phyloP scores from a whole-genome alignment of 2,888 invertebrate species.

The Sesia apiformis region DNA sequence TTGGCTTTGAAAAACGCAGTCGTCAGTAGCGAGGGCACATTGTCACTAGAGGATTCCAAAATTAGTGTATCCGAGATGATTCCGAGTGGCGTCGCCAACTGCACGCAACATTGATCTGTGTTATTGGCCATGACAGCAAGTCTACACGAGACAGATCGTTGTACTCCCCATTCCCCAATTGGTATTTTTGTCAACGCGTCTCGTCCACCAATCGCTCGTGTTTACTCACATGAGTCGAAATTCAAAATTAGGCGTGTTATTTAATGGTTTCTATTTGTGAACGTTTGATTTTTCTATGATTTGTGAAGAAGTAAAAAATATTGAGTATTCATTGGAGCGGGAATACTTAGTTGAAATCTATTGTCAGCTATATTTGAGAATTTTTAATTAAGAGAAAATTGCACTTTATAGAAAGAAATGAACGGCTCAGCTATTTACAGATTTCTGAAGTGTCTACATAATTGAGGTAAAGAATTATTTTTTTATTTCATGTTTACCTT shows the following conservation, averaged over 20 bases:
- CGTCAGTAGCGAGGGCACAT: not conserved
- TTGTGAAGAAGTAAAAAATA: too few relatives aligned
- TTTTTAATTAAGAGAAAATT: too few relatives aligned
- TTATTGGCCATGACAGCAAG: conserved; percentile 64
- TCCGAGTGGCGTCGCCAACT: conserved; percentile 56
- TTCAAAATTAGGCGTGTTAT: conserved; percentile 51
- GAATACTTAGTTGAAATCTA: too few relatives aligned
- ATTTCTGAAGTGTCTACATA: too few relatives aligned
- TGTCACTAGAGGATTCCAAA: conserved; percentile 29
- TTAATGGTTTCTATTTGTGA: conserved; percentile 17
- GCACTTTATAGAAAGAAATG: too few relatives aligned
- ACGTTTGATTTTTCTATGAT: not conserved
- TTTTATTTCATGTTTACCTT: too few relatives aligned
- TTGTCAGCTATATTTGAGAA: too few relatives aligned
- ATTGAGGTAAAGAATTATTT: too few relatives aligned
- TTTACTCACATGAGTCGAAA: conserved; percentile 62
- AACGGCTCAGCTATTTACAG: too few relatives aligned
- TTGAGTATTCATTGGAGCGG: too few relatives aligned
- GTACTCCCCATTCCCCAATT: conserved; percentile 42
- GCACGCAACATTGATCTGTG: conserved; percentile 63
- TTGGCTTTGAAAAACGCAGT: not conserved
- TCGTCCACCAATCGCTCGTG: conserved; percentile 35
- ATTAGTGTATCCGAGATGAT: conserved; percentile 28
- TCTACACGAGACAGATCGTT: conserved; percentile 32
- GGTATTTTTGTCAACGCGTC: conserved; percentile 50